Conservation (phyloP, 2,113 vertebrate species). For the Cygnus buccinator region DNA sequence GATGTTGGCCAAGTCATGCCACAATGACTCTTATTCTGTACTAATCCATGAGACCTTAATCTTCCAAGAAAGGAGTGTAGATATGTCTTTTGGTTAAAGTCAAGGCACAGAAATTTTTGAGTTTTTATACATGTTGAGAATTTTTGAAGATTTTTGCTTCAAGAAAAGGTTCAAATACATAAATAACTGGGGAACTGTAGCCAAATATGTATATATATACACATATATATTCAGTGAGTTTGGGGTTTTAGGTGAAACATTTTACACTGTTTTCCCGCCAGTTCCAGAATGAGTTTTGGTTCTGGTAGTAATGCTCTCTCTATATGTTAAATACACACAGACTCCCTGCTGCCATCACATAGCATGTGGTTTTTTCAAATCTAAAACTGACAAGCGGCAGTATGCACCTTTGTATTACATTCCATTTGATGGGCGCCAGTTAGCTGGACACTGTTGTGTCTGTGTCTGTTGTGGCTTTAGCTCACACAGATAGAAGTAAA, state of each 20-base stretch:
- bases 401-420: not conserved
- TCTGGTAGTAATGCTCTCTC: constrained; percentile 28
- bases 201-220: not conserved
- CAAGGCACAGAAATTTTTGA: constrained; percentile 16
- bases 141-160: not conserved
- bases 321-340: constrained; percentile 2
- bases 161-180: not conserved
- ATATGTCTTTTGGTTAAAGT: constrained; percentile 44
- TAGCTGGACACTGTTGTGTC: constrained; percentile 44
- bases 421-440: constrained; percentile 8
- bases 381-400: not conserved
- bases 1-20: not conserved
- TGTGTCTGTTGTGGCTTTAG: constrained; percentile 25
- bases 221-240: not conserved
- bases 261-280: constrained; percentile 53
- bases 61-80: not conserved
- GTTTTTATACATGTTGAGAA: not conserved
- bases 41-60: not conserved
- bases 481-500: constrained; percentile 43
- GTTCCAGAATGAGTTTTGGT: constrained; percentile 21
- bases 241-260: constrained; percentile 53
- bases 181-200: constrained; percentile 5
- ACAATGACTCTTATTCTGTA: not conserved
- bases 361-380: not conserved
- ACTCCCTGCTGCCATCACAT: constrained; percentile 11